A percentile compares a stretch with the other conserved stretches of the same genome.
These are phyloP conservation scores for Hemithea aestivaria DNA, from an alignment of 2,888 invertebrate species.

Conservation along the genomic window DNA sequence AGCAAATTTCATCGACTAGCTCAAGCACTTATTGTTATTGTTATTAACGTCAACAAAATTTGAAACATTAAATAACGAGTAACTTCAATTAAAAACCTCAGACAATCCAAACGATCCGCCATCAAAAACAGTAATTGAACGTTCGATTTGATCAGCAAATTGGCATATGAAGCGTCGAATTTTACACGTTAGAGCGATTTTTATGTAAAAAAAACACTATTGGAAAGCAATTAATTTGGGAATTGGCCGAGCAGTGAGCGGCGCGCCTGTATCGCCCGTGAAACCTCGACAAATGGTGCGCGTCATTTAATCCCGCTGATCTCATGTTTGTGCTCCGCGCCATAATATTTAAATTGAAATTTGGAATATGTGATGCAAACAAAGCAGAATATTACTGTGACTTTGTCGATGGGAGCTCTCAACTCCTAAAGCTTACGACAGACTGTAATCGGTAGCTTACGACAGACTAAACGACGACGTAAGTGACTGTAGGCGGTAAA, in stretches of 20 bases:
- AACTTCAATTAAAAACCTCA: conserved; percentile 6
- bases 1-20: too few relatives aligned
- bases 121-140: conserved; percentile 10
- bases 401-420: conserved; percentile 38
- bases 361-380: conserved; percentile 60
- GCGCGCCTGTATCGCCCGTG: conserved; percentile 40
- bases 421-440: too few relatives aligned
- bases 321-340: conserved; percentile 68
- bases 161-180: conserved; percentile 21
- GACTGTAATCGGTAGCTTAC: too few relatives aligned
- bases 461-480: too few relatives aligned
- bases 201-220: conserved; percentile 56
- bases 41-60: background rate
- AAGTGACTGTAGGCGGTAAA: too few relatives aligned
- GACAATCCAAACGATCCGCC: conserved; percentile 7
- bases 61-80: background rate
- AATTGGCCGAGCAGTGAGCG: conserved; percentile 45
- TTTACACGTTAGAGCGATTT: conserved; percentile 38
- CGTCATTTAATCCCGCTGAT: conserved; percentile 74
- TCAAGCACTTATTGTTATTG: too few relatives aligned
- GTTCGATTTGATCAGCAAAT: conserved; percentile 23
- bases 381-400: conserved; percentile 54
- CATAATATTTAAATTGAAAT: conserved; percentile 77
- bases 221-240: conserved; percentile 72
- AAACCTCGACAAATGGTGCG: conserved; percentile 63